A percentile compares a stretch with the other conserved stretches of the same genome.
Conservation (phyloP, 2,113 vertebrate genomes). For the Pelecanoides urinatrix region DNA sequence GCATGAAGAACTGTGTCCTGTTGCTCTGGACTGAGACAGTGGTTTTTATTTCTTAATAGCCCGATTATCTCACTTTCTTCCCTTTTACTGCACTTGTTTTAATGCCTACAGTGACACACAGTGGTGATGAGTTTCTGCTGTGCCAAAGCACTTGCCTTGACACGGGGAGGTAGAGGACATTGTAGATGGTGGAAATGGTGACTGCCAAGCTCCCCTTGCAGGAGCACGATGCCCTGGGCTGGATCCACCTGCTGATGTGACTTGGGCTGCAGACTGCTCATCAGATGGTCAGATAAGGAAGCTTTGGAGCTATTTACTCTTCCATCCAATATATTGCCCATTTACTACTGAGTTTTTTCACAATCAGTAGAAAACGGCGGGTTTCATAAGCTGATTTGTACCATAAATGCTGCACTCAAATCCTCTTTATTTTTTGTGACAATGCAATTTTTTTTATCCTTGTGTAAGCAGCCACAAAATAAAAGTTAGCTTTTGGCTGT, state of each 20-base stretch:
- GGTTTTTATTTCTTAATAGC: not conserved
- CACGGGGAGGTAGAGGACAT: not conserved
- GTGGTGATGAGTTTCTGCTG: conserved; percentile 47
- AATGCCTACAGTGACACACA: conserved; percentile 69
- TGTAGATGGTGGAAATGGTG: not conserved
- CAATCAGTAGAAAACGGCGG: not conserved
- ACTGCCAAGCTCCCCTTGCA: not conserved
- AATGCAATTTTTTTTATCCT: not conserved
- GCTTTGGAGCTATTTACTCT: not conserved
- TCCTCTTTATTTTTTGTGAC: conserved; percentile 39
- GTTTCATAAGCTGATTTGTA: conserved; percentile 32
- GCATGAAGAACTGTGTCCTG: not conserved
- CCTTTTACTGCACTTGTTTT: not conserved
- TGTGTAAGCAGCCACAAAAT: not conserved
- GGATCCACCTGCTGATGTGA: not conserved
- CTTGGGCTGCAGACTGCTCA: not conserved
- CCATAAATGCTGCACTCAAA: not conserved
- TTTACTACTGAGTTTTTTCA: not conserved
- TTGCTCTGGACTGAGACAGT: not conserved
- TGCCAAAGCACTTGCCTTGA: not conserved
- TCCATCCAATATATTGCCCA: not conserved
- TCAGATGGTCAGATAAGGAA: not conserved
- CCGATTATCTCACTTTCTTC: not conserved
- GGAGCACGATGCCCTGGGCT: not conserved
- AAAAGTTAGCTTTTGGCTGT: not conserved